Evolutionary conservation across 2,797 vertebrate species (phyloP), one percentile per base, ranked within the genome.

Genomic region (Sebastes miniatus): DNA sequence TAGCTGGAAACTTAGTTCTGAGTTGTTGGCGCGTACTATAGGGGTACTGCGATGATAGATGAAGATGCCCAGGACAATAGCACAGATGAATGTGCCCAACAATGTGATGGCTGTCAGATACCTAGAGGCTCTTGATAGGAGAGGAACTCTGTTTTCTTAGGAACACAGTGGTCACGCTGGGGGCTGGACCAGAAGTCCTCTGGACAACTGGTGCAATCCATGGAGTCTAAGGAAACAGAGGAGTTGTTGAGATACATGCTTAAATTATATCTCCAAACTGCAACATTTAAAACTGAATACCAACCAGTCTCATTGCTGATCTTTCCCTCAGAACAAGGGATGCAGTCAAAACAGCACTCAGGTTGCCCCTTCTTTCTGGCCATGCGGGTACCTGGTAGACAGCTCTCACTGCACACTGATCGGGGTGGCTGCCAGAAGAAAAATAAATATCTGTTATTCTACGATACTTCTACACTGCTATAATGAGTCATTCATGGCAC

Each of bases 321-420:
- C 12, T 63, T 22, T 54, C 75, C 75, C 18, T 89, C 83, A n/a
- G 90, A 88, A 56, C 94, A 95, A 8, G 39, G 70, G 4, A 92
- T 69, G 29, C 94, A 95, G 52, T 95, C 91, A 67, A 11, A 73
- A 62, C 0, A 9, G 13, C 36, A 39, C 36, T 2, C 5, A 39
- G 32, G 32, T 34, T 89, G 47, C 5, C 90, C 92, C 6, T 89
- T 90, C 39, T 6, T 80, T 52, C 72, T 64, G 27, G 89, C 88
- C 77, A 89, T 88, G 14, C 91, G 92, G 14, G 87, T 94, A 3
- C 94, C 95, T 39, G 87, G 83, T 29, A 68, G 88, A 74, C 94
- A 96, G 62, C 85, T 91, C 69, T 83, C 80, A 73, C 92, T 95
- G 76, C 95, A 95, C 36, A 93, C 69, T 43, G 95, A 95, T 34